Evolutionary conservation across 2,797 vertebrate genomes (phyloP).

Genomic region (Myotis pilosus): DNA sequence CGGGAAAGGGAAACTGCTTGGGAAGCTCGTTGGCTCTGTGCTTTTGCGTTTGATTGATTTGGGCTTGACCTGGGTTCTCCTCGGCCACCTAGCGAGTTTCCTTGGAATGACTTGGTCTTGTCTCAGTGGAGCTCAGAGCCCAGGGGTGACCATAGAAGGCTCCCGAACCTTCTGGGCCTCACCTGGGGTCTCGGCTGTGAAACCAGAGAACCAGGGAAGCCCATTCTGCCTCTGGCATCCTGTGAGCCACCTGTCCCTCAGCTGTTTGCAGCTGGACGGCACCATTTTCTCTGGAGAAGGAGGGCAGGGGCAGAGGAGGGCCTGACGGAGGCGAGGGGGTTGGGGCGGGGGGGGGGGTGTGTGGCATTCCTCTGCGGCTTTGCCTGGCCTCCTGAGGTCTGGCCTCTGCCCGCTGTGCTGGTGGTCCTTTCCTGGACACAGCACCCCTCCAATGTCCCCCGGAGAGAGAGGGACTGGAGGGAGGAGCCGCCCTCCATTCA

Average conservation of each 20-base stretch:
- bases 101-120: background rate
- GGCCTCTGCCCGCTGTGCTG: background rate
- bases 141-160: background rate
- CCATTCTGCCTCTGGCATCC: background rate
- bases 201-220: background rate
- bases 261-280: background rate
- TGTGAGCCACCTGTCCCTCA: background rate
- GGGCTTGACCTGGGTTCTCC: background rate
- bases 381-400: background rate
- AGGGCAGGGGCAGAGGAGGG: background rate
- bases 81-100: background rate
- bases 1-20: background rate
- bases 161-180: background rate
- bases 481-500: background rate
- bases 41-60: background rate
- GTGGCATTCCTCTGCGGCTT: background rate
- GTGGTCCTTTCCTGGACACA: background rate
- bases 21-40: background rate
- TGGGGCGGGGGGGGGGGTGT: fast-evolving
- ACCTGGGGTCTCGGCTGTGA: background rate
- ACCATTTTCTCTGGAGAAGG: background rate
- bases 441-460: background rate
- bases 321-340: background rate
- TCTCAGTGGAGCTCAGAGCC: slow-evolving; percentile 8
- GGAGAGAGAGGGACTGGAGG: background rate